Percentiles rank a stretch among this genome's conserved stretches.
These are phyloP conservation scores for Dascyllus trimaculatus DNA, from an alignment of 2,113 vertebrate species.

Conservation along the genomic window DNA sequence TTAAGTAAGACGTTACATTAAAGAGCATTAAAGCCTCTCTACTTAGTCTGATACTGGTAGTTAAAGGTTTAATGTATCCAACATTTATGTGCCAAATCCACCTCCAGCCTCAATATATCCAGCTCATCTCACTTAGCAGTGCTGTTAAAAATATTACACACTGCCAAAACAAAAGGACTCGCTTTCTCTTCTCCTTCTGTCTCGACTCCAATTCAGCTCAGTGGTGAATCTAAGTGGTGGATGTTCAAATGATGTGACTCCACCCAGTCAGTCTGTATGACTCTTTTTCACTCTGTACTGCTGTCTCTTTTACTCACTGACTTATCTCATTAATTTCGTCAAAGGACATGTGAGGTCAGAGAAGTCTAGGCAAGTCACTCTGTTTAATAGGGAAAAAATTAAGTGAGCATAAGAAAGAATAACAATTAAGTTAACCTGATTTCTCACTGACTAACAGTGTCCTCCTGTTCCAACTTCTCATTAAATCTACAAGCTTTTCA, in stretches of 20 bases:
- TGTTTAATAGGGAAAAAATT: slow-evolving; percentile 34
- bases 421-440: slow-evolving; percentile 23
- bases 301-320: slow-evolving; percentile 22
- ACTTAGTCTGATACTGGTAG: slow-evolving; percentile 30
- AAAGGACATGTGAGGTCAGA: slow-evolving; percentile 44
- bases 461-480: neutral
- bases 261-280: slow-evolving; percentile 20
- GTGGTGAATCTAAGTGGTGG: neutral
- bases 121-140: slow-evolving; percentile 41
- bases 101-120: slow-evolving; percentile 32
- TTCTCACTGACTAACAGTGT: neutral
- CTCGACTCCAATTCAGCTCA: slow-evolving; percentile 18
- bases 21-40: slow-evolving; percentile 30
- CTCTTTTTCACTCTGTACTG: slow-evolving; percentile 15
- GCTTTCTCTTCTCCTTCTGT: slow-evolving; percentile 1
- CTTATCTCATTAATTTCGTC: slow-evolving; percentile 39
- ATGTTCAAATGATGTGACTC: slow-evolving; percentile 35
- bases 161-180: slow-evolving; percentile 12
- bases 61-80: slow-evolving; percentile 53
- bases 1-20: slow-evolving; percentile 37
- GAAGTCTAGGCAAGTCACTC: slow-evolving; percentile 25
- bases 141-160: slow-evolving; percentile 22
- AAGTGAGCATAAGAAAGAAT: slow-evolving; percentile 12
- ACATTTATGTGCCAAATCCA: slow-evolving; percentile 34
- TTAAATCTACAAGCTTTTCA: neutral